Conservation (phyloP, 2,888 invertebrate genomes). For the Disparrhopalites patrizii region DNA sequence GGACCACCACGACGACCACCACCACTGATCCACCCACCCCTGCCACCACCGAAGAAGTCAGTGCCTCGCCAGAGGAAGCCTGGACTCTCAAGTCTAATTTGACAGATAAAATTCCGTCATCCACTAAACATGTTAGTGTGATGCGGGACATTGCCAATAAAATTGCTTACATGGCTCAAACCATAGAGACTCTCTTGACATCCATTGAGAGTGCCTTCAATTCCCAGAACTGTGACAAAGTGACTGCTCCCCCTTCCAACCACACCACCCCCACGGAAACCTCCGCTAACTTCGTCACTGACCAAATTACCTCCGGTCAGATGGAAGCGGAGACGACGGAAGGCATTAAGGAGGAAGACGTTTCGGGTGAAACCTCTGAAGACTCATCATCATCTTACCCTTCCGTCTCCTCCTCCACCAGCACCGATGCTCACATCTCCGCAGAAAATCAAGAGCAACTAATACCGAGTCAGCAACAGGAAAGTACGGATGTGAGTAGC, state of each 20-base stretch:
- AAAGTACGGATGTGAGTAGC: too few species aligned
- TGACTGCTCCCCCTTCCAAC: background rate
- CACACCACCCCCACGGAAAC: background rate
- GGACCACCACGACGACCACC: constrained; percentile 3
- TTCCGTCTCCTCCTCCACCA: too few species aligned
- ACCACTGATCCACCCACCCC: constrained; percentile 15
- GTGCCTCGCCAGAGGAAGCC: constrained; percentile 11
- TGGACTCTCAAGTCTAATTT: background rate
- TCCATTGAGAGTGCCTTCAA: constrained; percentile 1
- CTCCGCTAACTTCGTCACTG: background rate
- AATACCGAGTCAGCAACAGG: too few species aligned
- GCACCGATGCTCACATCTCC: too few species aligned
- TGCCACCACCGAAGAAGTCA: background rate
- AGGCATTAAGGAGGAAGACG: too few species aligned
- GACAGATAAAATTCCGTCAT: background rate
- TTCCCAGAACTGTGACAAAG: background rate
- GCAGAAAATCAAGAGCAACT: too few species aligned
- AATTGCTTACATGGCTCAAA: constrained; percentile 18
- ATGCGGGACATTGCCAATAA: constrained; percentile 4
- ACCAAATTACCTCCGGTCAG: background rate
- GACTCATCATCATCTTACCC: too few species aligned
- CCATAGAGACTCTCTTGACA: constrained; percentile 7
- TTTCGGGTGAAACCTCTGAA: too few species aligned
- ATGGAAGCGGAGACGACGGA: too few species aligned
- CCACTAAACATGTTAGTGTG: constrained; percentile 6